These are phyloP conservation scores for Halictus ligatus DNA, from an alignment of 2,888 invertebrate species.

Conservation along the genomic window DNA sequence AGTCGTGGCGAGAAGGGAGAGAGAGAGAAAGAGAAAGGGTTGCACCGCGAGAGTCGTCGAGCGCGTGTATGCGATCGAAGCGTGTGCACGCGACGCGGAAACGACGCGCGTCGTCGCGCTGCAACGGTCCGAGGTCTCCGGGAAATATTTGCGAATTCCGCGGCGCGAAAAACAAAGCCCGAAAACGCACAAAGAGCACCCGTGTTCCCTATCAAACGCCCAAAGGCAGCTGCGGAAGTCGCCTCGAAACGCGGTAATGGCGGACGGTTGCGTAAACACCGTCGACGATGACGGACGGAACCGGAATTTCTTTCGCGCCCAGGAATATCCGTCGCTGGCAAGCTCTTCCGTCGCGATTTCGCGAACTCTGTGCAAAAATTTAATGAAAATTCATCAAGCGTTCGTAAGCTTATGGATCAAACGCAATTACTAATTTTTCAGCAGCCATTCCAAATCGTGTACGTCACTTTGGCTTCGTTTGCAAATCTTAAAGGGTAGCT, in stretches of 20 bases:
- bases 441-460: too few species aligned
- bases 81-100: slow-evolving; percentile 15
- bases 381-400: background rate
- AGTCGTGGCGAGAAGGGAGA: background rate
- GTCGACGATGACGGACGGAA: background rate
- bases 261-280: slow-evolving; percentile 29
- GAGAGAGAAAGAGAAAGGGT: background rate
- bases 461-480: too few species aligned
- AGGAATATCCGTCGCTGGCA: background rate
- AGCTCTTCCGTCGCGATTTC: background rate
- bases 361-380: background rate
- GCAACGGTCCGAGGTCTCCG: slow-evolving; percentile 1
- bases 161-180: slow-evolving; percentile 24
- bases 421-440: too few species aligned
- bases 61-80: slow-evolving; percentile 16
- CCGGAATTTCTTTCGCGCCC: background rate
- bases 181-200: slow-evolving; percentile 24
- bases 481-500: too few species aligned
- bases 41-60: background rate
- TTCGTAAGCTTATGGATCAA: background rate
- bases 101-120: background rate
- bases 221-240: slow-evolving; percentile 12
- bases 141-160: slow-evolving; percentile 30
- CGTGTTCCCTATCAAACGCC: slow-evolving; percentile 6
- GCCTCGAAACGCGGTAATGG: slow-evolving; percentile 5